Base-by-base conservation (phyloP, 2,888 invertebrate species). In the Eupithecia insigniata region DNA sequence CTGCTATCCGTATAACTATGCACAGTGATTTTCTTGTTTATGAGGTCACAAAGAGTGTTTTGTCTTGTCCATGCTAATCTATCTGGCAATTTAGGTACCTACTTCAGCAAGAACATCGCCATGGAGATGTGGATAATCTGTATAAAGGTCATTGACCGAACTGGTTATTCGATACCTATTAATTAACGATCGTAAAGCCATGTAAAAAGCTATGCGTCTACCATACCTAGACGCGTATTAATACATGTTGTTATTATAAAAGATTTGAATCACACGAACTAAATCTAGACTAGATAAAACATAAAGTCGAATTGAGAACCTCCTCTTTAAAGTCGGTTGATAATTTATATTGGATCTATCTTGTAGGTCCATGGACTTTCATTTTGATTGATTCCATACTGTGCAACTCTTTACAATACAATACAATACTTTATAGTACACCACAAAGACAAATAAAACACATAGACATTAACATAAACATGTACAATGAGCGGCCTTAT, bases 161-260 rank as follows among this genome's bases (percentile, higher is more conserved):
- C 64, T 36, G 36, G 73, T 69, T 73, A 69, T 70, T 67, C 61
- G 65, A 75, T 72, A 70, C 60, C 32, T 78, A 70, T 60, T 70
- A 71, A 78, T 78, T 77, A 78, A 74, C 28, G 73, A 69, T 70
- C 67, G 66, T 70, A 65, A 73, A 66, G 68, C 62, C 55, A 16
- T 36, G 26, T 39, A 36, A 36, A 64, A 34, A 64, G 34, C 0
- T 14, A n/a, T 18, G 62, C 26, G 28, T 58, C 22, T 22, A 22
- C n/a, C 22, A 55, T 55, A 30, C 30, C 18, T 60, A 55, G 12
- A 55, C 26, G 14, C 26, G 5, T 12, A 55, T n/a, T n/a, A n/a
- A n/a, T n/a, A n/a, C n/a, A 14, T 5, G 26, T 22, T 14, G 55
- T 55, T 14, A 51, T 51, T 51, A 51, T 22, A 51, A 28, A 60